Base-by-base conservation (phyloP, 2,888 invertebrate genomes). In the Teinopalpus imperialis region DNA sequence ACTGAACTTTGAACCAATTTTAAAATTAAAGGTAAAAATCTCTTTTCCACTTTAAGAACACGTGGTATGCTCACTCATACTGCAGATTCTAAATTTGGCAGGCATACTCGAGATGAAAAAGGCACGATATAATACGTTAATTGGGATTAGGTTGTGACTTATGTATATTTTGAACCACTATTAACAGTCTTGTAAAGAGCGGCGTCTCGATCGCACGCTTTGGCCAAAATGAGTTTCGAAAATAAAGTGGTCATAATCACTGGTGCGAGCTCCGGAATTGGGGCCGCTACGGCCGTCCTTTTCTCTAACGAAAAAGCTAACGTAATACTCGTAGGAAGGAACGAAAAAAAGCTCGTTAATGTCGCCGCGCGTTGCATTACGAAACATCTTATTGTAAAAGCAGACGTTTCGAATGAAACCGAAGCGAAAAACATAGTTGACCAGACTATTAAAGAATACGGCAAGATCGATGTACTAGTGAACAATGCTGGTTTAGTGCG, bases 261-360 rank as follows among this genome's bases (percentile, higher is more conserved):
- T 0, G 93, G 93, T 10, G 92, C 92, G 0, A 92, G 92, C 62
- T 92, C 92, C 1, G 94, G 94, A 0, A 93, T 94, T 47, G 94
- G 94, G 1, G 90, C 91, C 0, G 91, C 90, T n/a, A 90, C 92
- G 1, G 92, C 93, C 0, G 56, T 91, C 1, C 85, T 91, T 45
- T 92, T 94, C 60, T 89, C 92, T 1, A 85, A 90, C 59, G 74
- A 91, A 34, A 92, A 92, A 6, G 93, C 92, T 1, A 75, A 74
- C 7, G 69, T 94, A 2, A 85, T 90, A 13, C 91, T 90, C 65
- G 92, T 83, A 68, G 95, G 89, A 79, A 86, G 94, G 52, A 94
- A 94, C 73, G 66, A 77, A 24, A 89, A 90, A 4, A 93, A 92
- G 61, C 78, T 95, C 10, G 74, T 90, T 35, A 78, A 90, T 53